Percentiles rank a stretch among this genome's conserved stretches.
phyloP scores from a whole-genome alignment of 1,140 invertebrate genomes.

The Halyomorpha halys region DNA sequence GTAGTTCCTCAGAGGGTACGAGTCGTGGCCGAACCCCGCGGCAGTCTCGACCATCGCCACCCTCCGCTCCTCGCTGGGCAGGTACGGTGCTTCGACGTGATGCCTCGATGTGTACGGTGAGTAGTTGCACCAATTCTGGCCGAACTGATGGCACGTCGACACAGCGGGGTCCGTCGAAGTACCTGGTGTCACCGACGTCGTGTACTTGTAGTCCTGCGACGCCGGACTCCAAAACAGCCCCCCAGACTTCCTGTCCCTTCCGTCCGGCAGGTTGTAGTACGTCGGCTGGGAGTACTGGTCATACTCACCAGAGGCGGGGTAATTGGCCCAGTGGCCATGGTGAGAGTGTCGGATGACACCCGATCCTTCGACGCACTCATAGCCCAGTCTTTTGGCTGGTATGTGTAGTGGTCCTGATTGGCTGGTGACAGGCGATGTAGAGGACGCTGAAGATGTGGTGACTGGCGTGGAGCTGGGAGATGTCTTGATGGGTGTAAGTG shows the following conservation, averaged over 20 bases:
- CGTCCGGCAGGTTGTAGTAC: constrained; percentile 59
- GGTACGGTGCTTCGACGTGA: constrained; percentile 46
- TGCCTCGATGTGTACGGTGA: constrained; percentile 48
- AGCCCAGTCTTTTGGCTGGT: constrained; percentile 61
- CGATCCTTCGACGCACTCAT: constrained; percentile 37
- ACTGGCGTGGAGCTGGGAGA: constrained; percentile 42
- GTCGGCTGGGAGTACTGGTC: constrained; percentile 62
- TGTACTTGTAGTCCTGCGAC: constrained; percentile 51
- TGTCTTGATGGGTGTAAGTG: constrained; percentile 31
- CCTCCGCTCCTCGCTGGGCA: constrained; percentile 20
- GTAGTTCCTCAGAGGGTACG: constrained; percentile 65
- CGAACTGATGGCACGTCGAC: constrained; percentile 59
- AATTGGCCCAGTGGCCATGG: constrained; percentile 55
- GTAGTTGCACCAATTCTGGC: constrained; percentile 60
- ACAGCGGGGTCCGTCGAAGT: constrained; percentile 43
- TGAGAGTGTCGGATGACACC: constrained; percentile 66
- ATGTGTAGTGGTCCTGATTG: constrained; percentile 65
- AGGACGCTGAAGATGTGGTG: constrained; percentile 46
- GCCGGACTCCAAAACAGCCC: constrained; percentile 59
- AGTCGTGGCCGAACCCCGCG: constrained; percentile 57
- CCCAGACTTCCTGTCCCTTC: constrained; percentile 45
- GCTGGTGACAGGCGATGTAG: constrained; percentile 53
- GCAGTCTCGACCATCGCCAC: constrained; percentile 38
- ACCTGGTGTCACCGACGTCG: constrained; percentile 40
- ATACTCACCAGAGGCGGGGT: constrained; percentile 51